Evolutionary conservation across 2,888 invertebrate species (phyloP), one percentile per base, ranked within the genome.

Genomic region (Lydus trimaculatus): DNA sequence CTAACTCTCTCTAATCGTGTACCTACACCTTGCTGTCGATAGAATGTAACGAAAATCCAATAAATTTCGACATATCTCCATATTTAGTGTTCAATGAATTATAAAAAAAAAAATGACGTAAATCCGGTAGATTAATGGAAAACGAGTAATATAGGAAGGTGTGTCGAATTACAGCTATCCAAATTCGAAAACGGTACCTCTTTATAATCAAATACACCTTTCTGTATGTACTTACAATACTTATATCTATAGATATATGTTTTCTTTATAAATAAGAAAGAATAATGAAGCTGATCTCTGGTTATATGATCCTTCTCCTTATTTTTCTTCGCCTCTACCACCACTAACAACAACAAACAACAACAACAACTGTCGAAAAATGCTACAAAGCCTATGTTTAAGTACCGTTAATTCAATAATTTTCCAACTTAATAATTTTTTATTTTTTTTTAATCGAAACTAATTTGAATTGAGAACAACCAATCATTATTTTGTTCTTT

Each of bases 151-250:
- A 70, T 64, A 70, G 63, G 72, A 74, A 76, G 76, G 76, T 75
- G 75, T 72, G 76, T 70, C 72, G 70, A 73, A 69, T 73, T 76
- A 76, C 74, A 74, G 73, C 74, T 75, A 75, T 71, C 66, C 69
- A 73, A 75, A 74, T 75, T 75, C 74, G 70, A 66, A 75, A 77
- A 77, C 76, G 76, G 76, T 77, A 76, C 69, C 72, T 72, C 71
- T n/a, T n/a, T n/a, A n/a, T n/a, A n/a, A n/a, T n/a, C n/a, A n/a
- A n/a, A n/a, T n/a, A n/a, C n/a, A n/a, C n/a, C n/a, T 64, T 73
- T 63, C 63, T 33, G 11, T 13, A 33, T 11, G 6, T 15, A 39
- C 39, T 13, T n/a, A n/a, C 39, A n/a, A 11, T 5, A 17, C 11
- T 17, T 43, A n/a, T 43, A 7, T 17, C 39, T 43, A 6, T n/a